These are phyloP conservation scores for Lepidocolaptes lacrymiger DNA, from an alignment of 2,797 vertebrate species.

Conservation along the genomic window DNA sequence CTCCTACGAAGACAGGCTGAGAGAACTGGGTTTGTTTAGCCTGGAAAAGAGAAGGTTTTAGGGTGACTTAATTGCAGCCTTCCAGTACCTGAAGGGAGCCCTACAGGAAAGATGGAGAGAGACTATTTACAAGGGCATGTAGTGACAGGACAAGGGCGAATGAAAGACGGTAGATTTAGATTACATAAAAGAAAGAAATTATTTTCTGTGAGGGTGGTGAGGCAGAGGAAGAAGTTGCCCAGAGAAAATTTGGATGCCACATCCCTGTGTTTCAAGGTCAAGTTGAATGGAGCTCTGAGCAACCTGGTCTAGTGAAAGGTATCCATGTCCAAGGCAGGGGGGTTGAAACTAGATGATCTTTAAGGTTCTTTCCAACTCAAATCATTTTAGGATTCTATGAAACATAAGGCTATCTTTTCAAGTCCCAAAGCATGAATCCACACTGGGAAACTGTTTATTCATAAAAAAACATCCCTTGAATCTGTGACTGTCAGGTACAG, in stretches of 20 bases:
- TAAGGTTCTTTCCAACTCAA: neutral
- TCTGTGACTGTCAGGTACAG: neutral
- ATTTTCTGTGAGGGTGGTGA: neutral
- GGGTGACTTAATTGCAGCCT: accelerated
- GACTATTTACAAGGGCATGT: neutral
- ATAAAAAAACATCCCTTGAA: neutral
- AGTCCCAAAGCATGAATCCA: neutral
- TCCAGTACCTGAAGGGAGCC: neutral
- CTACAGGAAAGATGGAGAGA: neutral
- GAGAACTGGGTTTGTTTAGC: neutral
- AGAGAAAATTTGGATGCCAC: neutral
- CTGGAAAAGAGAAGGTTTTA: neutral
- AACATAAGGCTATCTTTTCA: neutral
- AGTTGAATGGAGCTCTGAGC: neutral
- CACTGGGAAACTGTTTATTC: neutral
- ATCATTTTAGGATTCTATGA: neutral
- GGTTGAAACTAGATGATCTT: neutral
- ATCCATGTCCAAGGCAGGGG: neutral
- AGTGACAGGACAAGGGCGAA: neutral
- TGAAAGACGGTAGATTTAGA: neutral
- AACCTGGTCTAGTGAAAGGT: neutral
- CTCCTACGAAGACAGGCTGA: neutral
- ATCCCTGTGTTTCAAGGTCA: neutral
- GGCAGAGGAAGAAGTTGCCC: neutral
- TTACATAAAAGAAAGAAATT: neutral